Base-by-base conservation (phyloP, 2,888 invertebrate genomes). In the Lasioglossum figueresi region DNA sequence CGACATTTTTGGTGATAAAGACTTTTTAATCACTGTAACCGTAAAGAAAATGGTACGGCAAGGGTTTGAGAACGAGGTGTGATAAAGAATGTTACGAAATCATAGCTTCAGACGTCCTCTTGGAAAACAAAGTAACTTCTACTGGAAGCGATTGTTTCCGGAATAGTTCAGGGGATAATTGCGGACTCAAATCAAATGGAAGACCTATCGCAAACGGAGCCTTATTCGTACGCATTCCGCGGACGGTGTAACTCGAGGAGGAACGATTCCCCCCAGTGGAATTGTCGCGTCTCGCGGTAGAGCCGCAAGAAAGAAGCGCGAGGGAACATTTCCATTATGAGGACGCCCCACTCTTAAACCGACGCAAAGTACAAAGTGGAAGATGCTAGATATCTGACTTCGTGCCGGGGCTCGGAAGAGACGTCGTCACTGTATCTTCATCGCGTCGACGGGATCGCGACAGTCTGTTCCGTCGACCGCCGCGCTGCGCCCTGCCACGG, bases 331-430 rank as follows among this genome's bases (percentile, higher is more conserved):
- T 88, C 83, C 76, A 85, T 85, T 85, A 82, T 63, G 71, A 80
- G 77, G 82, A 71, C 79, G 85, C 75, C 63, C 40, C 66, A 56
- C 78, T 81, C 83, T 87, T 81, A 81, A 63, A 82, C 88, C 86
- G 79, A 72, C 72, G 87, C 76, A 70, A 70, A 79, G 85, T 88
- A 91, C 89, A 91, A 90, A 90, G 86, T 88, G 88, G 85, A 85
- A 91, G 91, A 91, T 90, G 85, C 84, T 79, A 89, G 90, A 91
- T 89, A 88, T 86, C 63, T n/a, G 79, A 59, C 48, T 76, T 72
- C 43, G 63, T 75, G 56, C 34, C 27, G 48, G 74, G 66, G 14
- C 31, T 56, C 72, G 85, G 80, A 19, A 84, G 79, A 85, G 79
- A 82, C 79, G 77, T 88, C 88, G 86, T 84, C 68, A 23, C 48